Percentiles rank a stretch among this genome's conserved stretches.
These are phyloP conservation scores for Astropecten irregularis DNA, from an alignment of 53 echinoderm and acorn worm genomes.

Conservation along the genomic window DNA sequence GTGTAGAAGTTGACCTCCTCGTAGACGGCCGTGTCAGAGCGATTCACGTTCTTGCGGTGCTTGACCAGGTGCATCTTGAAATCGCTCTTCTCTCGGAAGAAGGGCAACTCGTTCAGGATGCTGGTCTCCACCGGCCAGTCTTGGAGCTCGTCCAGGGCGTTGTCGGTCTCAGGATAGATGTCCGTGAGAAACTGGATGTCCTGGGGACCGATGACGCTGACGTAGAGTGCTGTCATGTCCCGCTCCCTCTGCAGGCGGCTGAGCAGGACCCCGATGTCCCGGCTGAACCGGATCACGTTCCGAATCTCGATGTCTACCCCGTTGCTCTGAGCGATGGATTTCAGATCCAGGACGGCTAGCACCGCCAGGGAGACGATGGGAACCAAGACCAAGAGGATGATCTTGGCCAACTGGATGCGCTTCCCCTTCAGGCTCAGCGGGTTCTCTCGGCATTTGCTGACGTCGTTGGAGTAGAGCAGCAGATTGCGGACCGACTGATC, in stretches of 20 bases:
- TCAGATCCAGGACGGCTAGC: constrained; percentile 70
- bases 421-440: constrained; percentile 80
- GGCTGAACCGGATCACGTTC: constrained; percentile 84
- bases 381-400: constrained; percentile 74
- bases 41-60: constrained; percentile 64
- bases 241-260: constrained; percentile 81
- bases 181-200: constrained; percentile 76
- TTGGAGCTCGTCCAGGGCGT: constrained; percentile 72
- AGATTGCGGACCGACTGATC: constrained; percentile 43
- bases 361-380: constrained; percentile 77
- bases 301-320: constrained; percentile 77
- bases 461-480: constrained; percentile 48
- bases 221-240: constrained; percentile 87
- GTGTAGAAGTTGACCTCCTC: constrained; percentile 85
- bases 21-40: constrained; percentile 76
- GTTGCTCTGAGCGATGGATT: constrained; percentile 52
- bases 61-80: constrained; percentile 69
- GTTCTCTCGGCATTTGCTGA: constrained; percentile 73
- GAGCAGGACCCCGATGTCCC: constrained; percentile 80
- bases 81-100: constrained; percentile 80
- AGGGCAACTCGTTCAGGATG: constrained; percentile 76
- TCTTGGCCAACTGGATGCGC: constrained; percentile 81
- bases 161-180: constrained; percentile 80
- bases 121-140: constrained; percentile 88
- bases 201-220: constrained; percentile 82